Percentiles rank a stretch among this genome's conserved stretches.
phyloP scores from a whole-genome alignment of 2,888 invertebrate genomes.

The Sialis lutaria region DNA sequence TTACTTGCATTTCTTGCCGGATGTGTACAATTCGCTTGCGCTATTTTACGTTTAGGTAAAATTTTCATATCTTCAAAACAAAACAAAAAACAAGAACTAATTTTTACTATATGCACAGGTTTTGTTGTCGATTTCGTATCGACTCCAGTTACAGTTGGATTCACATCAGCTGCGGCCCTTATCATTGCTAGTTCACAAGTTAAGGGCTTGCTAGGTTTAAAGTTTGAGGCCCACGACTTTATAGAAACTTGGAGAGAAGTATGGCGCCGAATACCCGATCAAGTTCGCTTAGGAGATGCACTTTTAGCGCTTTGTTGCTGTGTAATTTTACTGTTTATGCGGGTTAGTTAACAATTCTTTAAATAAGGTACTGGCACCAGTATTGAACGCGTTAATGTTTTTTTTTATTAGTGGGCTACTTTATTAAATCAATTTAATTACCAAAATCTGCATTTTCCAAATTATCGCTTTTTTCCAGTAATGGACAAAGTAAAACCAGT shows the following conservation, averaged over 20 bases:
- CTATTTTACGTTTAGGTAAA: constrained; percentile 45
- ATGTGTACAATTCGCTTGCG: constrained; percentile 42
- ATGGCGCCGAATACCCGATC: constrained; percentile 31
- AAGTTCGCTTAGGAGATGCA: constrained; percentile 35
- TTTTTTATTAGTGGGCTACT: too few relatives aligned
- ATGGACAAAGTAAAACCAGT: too few relatives aligned
- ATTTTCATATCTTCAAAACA: neutral
- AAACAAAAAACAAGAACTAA: neutral
- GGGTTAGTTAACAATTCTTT: constrained; percentile 26
- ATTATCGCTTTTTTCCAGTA: too few relatives aligned
- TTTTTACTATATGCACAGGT: constrained; percentile 25
- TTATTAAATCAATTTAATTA: too few relatives aligned
- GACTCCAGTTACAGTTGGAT: constrained; percentile 53
- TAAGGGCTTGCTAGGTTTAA: constrained; percentile 45
- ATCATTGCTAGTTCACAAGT: constrained; percentile 60
- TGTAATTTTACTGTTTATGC: constrained; percentile 36
- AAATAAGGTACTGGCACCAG: too few relatives aligned
- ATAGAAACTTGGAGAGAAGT: constrained; percentile 39
- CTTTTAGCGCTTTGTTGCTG: constrained; percentile 44
- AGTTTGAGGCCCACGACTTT: constrained; percentile 42
- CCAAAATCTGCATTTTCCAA: too few relatives aligned
- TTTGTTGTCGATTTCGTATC: constrained; percentile 60
- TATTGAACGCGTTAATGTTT: too few relatives aligned
- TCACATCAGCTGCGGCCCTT: constrained; percentile 58
- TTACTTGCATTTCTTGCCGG: constrained; percentile 49